Conservation (phyloP, 2,113 vertebrate genomes). For the Morone saxatilis region DNA sequence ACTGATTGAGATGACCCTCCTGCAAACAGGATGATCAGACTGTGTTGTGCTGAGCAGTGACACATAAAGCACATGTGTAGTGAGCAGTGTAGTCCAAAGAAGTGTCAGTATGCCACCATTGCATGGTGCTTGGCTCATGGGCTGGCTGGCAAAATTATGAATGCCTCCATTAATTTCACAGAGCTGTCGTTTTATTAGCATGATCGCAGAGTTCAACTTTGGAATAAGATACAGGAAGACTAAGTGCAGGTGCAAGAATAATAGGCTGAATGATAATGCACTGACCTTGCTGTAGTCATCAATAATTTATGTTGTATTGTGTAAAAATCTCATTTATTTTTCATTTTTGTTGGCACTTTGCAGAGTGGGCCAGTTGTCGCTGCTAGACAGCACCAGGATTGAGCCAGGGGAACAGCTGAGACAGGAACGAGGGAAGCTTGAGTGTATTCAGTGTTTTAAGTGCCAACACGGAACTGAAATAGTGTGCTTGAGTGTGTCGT, state of each 20-base stretch:
- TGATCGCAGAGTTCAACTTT: constrained; percentile 8
- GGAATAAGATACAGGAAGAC: constrained; percentile 28
- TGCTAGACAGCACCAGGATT: neutral
- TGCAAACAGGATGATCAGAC: neutral
- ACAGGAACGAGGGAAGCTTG: neutral
- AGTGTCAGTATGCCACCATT: neutral
- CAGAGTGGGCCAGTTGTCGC: constrained; percentile 33
- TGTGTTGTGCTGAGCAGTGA: neutral
- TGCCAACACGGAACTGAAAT: constrained; percentile 24
- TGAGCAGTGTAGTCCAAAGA: neutral
- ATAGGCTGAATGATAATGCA: constrained; percentile 36
- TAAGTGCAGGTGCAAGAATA: constrained; percentile 51
- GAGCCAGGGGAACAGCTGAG: constrained; percentile 23
- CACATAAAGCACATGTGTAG: neutral
- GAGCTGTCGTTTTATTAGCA: constrained; percentile 46
- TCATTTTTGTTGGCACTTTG: constrained; percentile 61
- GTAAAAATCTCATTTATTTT: constrained; percentile 69
- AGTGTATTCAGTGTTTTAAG: constrained; percentile 25
- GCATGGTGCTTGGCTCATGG: neutral
- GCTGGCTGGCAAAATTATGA: constrained; percentile 41
- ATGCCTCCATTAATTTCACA: constrained; percentile 52
- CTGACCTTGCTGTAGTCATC: constrained; percentile 43
- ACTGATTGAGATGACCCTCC: neutral
- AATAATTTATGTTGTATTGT: constrained; percentile 61
- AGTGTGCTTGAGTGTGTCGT: neutral